phyloP scores from a whole-genome alignment of 2,888 invertebrate species.

The Nomada ruficornis region DNA sequence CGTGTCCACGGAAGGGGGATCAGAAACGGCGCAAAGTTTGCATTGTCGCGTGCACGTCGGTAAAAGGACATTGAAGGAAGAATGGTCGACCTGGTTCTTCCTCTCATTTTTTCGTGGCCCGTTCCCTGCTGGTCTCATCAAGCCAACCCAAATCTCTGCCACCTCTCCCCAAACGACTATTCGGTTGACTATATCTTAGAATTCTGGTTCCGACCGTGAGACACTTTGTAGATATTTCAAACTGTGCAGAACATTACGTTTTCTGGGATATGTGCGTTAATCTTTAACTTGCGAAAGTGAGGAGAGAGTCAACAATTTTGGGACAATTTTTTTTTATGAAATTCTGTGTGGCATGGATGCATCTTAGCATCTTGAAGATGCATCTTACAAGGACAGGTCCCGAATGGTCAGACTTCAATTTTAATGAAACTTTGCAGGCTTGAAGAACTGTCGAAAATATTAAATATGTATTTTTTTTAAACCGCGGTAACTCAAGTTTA shows the following conservation, averaged over 20 bases:
- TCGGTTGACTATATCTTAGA: constrained; percentile 22
- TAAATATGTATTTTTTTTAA: too few species aligned
- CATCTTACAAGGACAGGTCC: too few species aligned
- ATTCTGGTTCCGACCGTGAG: background rate
- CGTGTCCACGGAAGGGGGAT: constrained; percentile 23
- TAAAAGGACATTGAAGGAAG: constrained; percentile 42
- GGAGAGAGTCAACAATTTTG: too few species aligned
- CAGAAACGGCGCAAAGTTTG: constrained; percentile 51
- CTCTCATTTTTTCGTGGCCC: constrained; percentile 18
- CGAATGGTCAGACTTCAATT: too few species aligned
- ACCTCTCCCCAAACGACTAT: constrained; percentile 16
- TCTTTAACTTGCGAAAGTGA: too few species aligned
- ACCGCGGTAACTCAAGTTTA: too few species aligned
- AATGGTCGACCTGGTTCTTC: constrained; percentile 56
- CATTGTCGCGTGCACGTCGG: constrained; percentile 42
- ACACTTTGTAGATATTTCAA: background rate
- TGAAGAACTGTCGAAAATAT: too few species aligned
- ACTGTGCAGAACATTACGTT: background rate
- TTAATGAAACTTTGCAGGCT: too few species aligned
- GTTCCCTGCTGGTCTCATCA: constrained; percentile 27
- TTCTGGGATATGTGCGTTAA: too few species aligned
- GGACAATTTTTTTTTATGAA: too few species aligned
- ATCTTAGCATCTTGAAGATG: too few species aligned
- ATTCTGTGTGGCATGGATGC: too few species aligned
- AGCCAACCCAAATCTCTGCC: constrained; percentile 37